These are phyloP conservation scores for Perca flavescens DNA, from an alignment of 2,113 vertebrate species.

Conservation along the genomic window DNA sequence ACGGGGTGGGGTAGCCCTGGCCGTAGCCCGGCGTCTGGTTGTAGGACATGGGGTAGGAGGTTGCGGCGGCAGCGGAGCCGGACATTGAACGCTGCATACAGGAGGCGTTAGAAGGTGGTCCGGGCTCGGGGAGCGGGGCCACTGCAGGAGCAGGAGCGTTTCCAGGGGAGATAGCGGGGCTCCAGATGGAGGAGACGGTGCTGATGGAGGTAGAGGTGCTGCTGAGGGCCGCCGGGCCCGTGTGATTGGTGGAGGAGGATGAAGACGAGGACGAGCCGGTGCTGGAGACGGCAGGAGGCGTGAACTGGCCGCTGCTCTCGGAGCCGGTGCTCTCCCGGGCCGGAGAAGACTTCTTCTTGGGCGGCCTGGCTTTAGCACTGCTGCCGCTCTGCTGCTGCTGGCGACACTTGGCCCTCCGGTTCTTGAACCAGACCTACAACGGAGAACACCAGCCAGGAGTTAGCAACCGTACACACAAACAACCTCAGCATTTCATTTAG, in stretches of 20 bases:
- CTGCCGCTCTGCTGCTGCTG: slow-evolving; percentile 95
- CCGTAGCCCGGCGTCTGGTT: slow-evolving; percentile 93
- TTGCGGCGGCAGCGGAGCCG: slow-evolving; percentile 73
- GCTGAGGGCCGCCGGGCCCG: slow-evolving; percentile 73
- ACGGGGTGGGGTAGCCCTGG: slow-evolving; percentile 92
- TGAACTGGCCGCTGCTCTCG: slow-evolving; percentile 98
- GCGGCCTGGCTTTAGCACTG: slow-evolving; percentile 91
- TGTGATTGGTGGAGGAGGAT: slow-evolving; percentile 88
- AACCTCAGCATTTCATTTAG: slow-evolving; percentile 33
- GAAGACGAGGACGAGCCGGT: slow-evolving; percentile 92
- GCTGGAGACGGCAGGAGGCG: slow-evolving; percentile 93
- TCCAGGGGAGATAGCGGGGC: slow-evolving; percentile 95
- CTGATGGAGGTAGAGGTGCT: slow-evolving; percentile 90
- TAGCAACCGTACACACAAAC: slow-evolving; percentile 36
- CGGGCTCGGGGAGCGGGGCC: slow-evolving; percentile 88
- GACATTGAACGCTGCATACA: slow-evolving; percentile 95
- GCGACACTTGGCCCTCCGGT: slow-evolving; percentile 89
- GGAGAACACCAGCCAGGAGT: slow-evolving; percentile 44
- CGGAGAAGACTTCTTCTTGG: slow-evolving; percentile 96
- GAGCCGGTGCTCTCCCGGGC: slow-evolving; percentile 97
- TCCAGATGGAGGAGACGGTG: slow-evolving; percentile 96
- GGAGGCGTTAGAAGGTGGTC: slow-evolving; percentile 89
- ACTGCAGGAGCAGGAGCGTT: slow-evolving; percentile 84
- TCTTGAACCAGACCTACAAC: slow-evolving; percentile 98
- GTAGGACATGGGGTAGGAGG: slow-evolving; percentile 95